These are phyloP conservation scores for Plectropomus leopardus DNA, from an alignment of 2,113 vertebrate species.

Conservation along the genomic window DNA sequence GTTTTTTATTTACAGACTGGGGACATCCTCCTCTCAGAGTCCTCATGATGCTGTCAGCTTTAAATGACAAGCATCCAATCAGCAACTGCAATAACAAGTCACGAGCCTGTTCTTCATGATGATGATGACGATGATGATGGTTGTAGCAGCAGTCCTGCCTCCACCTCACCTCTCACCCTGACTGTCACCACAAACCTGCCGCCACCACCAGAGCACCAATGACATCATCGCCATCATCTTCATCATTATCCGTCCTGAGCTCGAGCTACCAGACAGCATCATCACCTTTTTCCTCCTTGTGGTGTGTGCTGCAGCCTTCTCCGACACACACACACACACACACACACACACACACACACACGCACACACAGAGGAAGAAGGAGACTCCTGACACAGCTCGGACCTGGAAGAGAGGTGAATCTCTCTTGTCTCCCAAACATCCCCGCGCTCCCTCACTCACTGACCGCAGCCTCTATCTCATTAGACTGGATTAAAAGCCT, in stretches of 20 bases:
- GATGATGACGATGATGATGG: conserved; percentile 16
- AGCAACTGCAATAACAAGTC: conserved; percentile 7
- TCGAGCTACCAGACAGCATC: conserved; percentile 54
- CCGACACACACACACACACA: neutral
- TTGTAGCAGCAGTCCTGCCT: neutral
- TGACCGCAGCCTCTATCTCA: conserved; percentile 67
- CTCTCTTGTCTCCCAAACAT: conserved; percentile 37
- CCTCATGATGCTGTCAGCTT: neutral
- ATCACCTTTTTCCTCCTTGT: conserved; percentile 39
- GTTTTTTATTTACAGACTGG: neutral
- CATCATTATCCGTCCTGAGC: conserved; percentile 50
- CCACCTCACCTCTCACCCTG: conserved; percentile 38
- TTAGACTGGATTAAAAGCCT: conserved; percentile 79
- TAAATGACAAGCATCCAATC: neutral
- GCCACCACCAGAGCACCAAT: conserved; percentile 57
- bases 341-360: conserved; percentile 18
- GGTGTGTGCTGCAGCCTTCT: conserved; percentile 44
- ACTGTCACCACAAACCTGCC: conserved; percentile 45
- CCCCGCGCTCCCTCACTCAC: conserved; percentile 21
- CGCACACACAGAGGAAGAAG: conserved; percentile 6
- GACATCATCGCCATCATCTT: conserved; percentile 75
- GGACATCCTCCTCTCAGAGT: conserved; percentile 9
- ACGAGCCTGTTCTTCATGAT: neutral
- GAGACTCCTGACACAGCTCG: conserved; percentile 63
- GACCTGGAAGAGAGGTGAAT: conserved; percentile 60